Base-by-base conservation (phyloP, 2,113 vertebrate species). In the Erythrocercus mccallii region DNA sequence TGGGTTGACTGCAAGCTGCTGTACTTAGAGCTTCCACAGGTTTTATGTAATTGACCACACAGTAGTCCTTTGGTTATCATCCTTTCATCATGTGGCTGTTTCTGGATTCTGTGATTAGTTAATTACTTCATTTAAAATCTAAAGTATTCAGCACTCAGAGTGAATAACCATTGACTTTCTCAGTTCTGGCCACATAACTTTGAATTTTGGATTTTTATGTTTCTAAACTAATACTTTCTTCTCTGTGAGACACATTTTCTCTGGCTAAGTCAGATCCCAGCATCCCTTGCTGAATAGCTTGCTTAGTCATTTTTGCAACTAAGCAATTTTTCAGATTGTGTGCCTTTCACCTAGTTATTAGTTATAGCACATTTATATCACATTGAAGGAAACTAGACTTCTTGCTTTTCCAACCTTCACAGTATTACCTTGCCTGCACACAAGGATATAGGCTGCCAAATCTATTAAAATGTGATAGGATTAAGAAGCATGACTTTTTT, bases 381-480 rank as follows among this genome's bases (percentile, higher is more conserved):
- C 3, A 5, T 44, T 71, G 81, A 79, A 91, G 87, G 60, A 27
- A 87, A 65, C 51, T 69, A 85, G 81, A 40, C 65, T 79, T 80
- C 81, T 89, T 79, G 50, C 71, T 90, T 94, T 92, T 95, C 62
- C 50, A 61, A 73, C 47, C 54, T 93, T 45, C 40, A 45, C 48
- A 61, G 58, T 66, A 72, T 87, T 92, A 66, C 71, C 25, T 73
- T 5, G 8, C 57, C 64, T 86, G 23, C 51, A 76, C 50, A 77
- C 15, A 69, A 42, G 54, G 35, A 70, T 92, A 70, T 58, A 62
- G 42, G 50, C 71, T 88, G 17, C 30, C 35, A 57, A 77, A 51
- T 82, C 66, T 86, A 73, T 86, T 91, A 94, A 93, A 92, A 90
- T 88, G 11, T 88, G 62, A 91, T 83, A 31, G 33, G 90, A 90